phyloP scores from a whole-genome alignment of 2,113 vertebrate genomes.

The Stegastes partitus region DNA sequence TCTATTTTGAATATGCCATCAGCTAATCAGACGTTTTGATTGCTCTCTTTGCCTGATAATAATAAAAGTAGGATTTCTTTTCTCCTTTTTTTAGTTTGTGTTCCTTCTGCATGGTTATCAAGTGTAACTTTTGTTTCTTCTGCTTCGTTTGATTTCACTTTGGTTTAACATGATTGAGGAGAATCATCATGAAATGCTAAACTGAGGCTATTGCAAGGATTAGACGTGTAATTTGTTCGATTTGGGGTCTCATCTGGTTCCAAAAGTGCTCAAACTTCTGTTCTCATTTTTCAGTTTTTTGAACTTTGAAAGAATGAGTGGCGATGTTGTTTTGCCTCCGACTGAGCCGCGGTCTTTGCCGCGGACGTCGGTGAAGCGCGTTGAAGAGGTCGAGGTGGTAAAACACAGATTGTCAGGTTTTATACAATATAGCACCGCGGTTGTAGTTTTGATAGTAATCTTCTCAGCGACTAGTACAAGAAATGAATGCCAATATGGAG shows the following conservation, averaged over 20 bases:
- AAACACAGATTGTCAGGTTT: constrained; percentile 36
- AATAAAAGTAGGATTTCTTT: constrained; percentile 49
- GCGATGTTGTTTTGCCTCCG: background rate
- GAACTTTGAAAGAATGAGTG: constrained; percentile 24
- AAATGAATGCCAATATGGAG: constrained; percentile 52
- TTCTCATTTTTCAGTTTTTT: constrained; percentile 38
- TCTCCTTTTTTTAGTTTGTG: constrained; percentile 53
- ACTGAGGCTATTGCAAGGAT: constrained; percentile 15
- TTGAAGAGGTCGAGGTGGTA: constrained; percentile 15
- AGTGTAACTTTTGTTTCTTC: constrained; percentile 48
- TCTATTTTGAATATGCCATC: constrained; percentile 29
- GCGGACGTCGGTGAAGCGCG: background rate
- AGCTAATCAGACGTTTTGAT: constrained; percentile 6
- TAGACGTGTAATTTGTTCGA: constrained; percentile 11
- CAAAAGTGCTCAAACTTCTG: constrained; percentile 20
- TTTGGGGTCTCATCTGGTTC: constrained; percentile 11
- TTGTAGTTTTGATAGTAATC: constrained; percentile 42
- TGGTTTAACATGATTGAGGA: constrained; percentile 33
- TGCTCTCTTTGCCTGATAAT: constrained; percentile 57
- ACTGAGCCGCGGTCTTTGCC: background rate
- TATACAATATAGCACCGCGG: constrained; percentile 31
- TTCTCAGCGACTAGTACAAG: constrained; percentile 37
- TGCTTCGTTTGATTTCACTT: constrained; percentile 43
- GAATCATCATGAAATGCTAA: constrained; percentile 16
- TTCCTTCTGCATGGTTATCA: constrained; percentile 72